Evolutionary conservation across 2,888 invertebrate species (phyloP), one percentile per base, ranked within the genome.

Genomic region (Auanema freiburgensis): DNA sequence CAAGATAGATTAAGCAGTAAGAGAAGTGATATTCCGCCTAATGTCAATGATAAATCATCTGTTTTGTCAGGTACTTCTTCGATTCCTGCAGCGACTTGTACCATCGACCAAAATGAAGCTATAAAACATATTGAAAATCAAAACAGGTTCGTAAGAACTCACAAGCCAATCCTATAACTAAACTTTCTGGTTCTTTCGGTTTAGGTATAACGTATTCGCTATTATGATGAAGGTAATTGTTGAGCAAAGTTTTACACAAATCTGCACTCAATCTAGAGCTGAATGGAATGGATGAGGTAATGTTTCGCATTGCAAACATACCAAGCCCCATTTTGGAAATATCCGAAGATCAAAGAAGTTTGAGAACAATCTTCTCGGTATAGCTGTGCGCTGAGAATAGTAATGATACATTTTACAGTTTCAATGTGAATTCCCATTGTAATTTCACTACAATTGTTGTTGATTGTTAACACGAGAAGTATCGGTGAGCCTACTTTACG

Each of bases 1-100:
- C 81, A 82, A 12, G 92, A 90, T 66, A 98, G 85, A 50, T 94
- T 90, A 64, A 97, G 87, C 33, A 95, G 87, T 54, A 97, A 87
- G 24, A 96, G 87, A 65, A 94, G 88, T 72, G 94, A 92, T 86
- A 95, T 93, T 86, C 91, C 92, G 61, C 95, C 92, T 70, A 96
- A 87, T 0, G 85, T 83, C 18, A 83, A 77, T 16, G 83, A 80
- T 40, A 81, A 80, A 57, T 83, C 80, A n/a, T 80, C 59, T 10
- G 23, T 43, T 25, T 25, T 18, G 24, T 68, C 68, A 33, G 67
- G 69, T 41, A 55, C 44, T 1, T 66, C 64, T 11, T 74, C 76
- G 8, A 66, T 18, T 10, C 74, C 75, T 8, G 79, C 60, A 12
- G 75, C 78, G 63, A 73, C 59, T 60, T 72, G 71, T n/a, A 83